phyloP scores from a whole-genome alignment of 2,113 vertebrate genomes.

The Candoia aspera region DNA sequence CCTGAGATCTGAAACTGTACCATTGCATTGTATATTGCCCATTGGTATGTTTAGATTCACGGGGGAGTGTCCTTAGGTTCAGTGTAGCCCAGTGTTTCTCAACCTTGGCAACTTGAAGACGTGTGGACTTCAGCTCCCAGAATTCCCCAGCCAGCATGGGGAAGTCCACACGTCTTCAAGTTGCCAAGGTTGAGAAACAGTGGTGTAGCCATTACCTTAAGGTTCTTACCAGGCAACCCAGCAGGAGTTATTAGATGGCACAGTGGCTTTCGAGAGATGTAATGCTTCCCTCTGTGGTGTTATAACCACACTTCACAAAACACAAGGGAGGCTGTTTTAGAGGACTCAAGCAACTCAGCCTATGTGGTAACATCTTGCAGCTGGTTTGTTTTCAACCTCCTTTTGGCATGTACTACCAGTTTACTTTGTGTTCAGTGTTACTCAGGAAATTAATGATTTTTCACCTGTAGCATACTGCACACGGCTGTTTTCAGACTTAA shows the following conservation, averaged over 20 bases:
- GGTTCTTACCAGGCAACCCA: constrained; percentile 15
- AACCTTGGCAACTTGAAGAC: constrained; percentile 21
- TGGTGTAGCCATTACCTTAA: constrained; percentile 58
- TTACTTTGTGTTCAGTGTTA: not conserved
- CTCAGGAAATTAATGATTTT: not conserved
- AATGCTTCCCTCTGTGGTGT: not conserved
- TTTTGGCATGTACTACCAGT: too few relatives aligned
- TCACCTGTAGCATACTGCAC: not conserved
- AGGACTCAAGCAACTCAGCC: not conserved
- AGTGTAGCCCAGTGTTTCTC: not conserved
- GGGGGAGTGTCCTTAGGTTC: constrained; percentile 50
- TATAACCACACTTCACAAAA: not conserved
- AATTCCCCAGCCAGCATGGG: too few relatives aligned
- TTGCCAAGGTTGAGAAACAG: too few relatives aligned
- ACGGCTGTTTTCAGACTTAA: not conserved
- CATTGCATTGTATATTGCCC: constrained; percentile 54
- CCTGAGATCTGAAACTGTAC: constrained; percentile 47
- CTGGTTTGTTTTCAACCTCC: not conserved
- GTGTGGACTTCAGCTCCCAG: too few relatives aligned
- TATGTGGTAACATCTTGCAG: not conserved
- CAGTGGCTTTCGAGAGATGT: constrained; percentile 10
- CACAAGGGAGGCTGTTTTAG: not conserved
- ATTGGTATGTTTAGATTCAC: constrained; percentile 51
- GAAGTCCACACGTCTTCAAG: not conserved
- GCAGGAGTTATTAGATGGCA: constrained; percentile 27